Base-by-base conservation (phyloP, 2,797 vertebrate species). In the Lithobates pipiens region DNA sequence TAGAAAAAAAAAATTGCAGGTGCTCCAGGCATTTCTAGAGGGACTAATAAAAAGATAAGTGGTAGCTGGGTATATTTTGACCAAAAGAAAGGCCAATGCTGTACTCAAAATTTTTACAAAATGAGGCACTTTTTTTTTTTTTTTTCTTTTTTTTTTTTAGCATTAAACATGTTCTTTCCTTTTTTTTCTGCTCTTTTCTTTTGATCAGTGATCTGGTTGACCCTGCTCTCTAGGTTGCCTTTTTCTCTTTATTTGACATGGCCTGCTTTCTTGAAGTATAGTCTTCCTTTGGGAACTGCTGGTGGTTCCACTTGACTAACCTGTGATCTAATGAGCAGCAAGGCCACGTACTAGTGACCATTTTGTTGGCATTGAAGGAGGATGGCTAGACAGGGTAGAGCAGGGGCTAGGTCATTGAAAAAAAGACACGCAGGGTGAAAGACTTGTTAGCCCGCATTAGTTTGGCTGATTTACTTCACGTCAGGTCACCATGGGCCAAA, bases 131-230 rank as follows among this genome's bases (percentile, higher is more conserved):
- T 32, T 32, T 32, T 32, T 32, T 32, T 32, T 32, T 32, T 32
- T 32, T 32, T 32, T 32, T 29, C 1, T 29, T 32, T 32, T 32
- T 46, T 46, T 46, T 46, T 15, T n/a, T 77, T 15, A 15, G 15
- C 21, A 8, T 77, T 61, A 39, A n/a, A 23, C 3, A 29, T 16
- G 16, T 11, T 11, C 0, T 10, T 72, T 29, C 13, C 23, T 77
- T 61, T 32, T 73, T 32, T 77, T 68, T 70, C 5, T 21, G 54
- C 65, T 88, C 29, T 86, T 93, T 90, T 93, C 96, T 96, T 98
- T 97, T 98, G 97, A 97, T 98, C 96, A 94, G 94, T 97, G 96
- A 97, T 96, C 96, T 96, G 95, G 93, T 91, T 96, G 97, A 97
- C 96, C 96, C 94, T 91, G 91, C 65, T 93, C 93, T 95, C 92